Base-by-base conservation (phyloP, 2,113 vertebrate species). In the Tychaedon coryphoeus region DNA sequence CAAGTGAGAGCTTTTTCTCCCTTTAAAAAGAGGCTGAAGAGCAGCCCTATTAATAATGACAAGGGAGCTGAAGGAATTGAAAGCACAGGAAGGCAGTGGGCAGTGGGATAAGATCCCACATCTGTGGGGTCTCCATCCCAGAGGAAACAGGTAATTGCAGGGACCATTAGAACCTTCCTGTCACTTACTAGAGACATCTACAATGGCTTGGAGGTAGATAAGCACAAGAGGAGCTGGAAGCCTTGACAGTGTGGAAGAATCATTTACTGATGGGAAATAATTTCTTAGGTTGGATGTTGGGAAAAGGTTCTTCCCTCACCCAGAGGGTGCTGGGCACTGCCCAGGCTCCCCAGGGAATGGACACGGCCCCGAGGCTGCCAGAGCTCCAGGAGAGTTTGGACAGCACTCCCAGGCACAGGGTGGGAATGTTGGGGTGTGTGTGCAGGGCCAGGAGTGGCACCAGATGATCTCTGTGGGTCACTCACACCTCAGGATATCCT, bases 361-460 rank as follows among this genome's bases (percentile, higher is more conserved):
- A 5, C 62, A 15, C 18, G 0, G 54, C 40, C 20, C 78, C 1
- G 0, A 61, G 70, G 29, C 45, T 74, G 45, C 38, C 78, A 61
- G 24, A 90, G 29, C 54, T 61, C 6, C 61, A 69, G 78, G 54
- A 67, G 40, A 0, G 0, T 6, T 47, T 22, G 61, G 53, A 5
- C 14, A 40, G 1, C 0, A 0, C 15, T 53, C 7, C 14, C 38
- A 61, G 54, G 62, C 31, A 0, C n/a, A 89, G 13, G 20, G 13
- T 47, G 70, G 40, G 38, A 0, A 5, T 82, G 28, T 9, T 26
- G 61, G 29, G 26, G n/a, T 1, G 20, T 67, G 24, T 74, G 33
- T 5, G 29, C 40, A 54, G 45, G n/a, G 19, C 0, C 61, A 53
- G n/a, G 53, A 0, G n/a, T 0, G 3, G 45, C 0, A 2, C 16